Evolutionary conservation across 2,113 vertebrate genomes (phyloP).

Genomic region (Phrynosoma platyrhinos): DNA sequence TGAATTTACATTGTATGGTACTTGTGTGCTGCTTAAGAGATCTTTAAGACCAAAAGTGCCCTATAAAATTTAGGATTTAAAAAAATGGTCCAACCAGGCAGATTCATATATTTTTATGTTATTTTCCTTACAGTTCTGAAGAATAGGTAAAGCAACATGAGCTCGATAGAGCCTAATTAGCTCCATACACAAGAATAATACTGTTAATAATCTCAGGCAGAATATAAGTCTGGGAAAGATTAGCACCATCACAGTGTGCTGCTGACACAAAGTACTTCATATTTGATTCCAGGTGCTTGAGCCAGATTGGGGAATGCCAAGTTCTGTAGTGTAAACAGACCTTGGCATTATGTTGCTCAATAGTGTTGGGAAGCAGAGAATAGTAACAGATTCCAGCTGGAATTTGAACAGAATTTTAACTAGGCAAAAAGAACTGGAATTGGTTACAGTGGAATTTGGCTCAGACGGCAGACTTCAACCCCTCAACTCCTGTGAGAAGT

Average conservation of each 20-base stretch:
- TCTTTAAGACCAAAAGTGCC: too few species aligned
- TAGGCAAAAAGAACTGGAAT: conserved; percentile 30
- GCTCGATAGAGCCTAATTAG: not conserved
- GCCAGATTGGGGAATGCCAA: conserved; percentile 21
- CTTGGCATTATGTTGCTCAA: conserved; percentile 35
- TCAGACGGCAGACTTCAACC: not conserved
- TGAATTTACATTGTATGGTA: not conserved
- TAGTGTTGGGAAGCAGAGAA: conserved; percentile 12
- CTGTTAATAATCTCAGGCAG: conserved; percentile 6
- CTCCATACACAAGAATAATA: conserved; percentile 19
- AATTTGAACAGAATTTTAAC: conserved; percentile 32
- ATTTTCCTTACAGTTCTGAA: not conserved
- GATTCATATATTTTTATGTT: not conserved
- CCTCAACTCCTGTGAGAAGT: conserved; percentile 33
- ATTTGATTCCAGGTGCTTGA: conserved; percentile 33
- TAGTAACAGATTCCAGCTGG: conserved; percentile 34
- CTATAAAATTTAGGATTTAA: not conserved
- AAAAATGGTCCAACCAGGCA: not conserved
- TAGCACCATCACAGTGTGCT: conserved; percentile 11
- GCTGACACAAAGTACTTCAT: conserved; percentile 19
- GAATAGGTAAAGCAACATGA: not conserved
- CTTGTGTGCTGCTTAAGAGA: too few species aligned
- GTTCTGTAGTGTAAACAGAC: conserved; percentile 32
- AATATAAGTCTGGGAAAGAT: conserved; percentile 25
- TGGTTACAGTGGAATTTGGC: conserved; percentile 41